phyloP scores from a whole-genome alignment of 2,113 vertebrate genomes.

The Bucco capensis region DNA sequence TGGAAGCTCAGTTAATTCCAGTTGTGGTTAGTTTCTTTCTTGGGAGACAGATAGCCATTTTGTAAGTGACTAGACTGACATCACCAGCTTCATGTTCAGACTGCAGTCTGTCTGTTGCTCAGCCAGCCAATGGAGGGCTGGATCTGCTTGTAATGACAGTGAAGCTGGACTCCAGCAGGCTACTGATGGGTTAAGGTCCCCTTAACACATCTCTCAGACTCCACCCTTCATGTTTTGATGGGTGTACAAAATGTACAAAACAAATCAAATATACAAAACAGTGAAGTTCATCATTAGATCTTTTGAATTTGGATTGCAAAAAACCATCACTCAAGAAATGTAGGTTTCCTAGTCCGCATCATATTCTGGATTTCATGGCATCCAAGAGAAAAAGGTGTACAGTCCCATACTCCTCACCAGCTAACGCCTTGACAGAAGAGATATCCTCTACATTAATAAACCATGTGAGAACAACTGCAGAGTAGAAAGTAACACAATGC shows the following conservation, averaged over 20 bases:
- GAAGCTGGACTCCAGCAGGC: neutral
- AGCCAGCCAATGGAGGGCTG: neutral
- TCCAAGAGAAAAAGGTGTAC: neutral
- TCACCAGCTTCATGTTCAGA: neutral
- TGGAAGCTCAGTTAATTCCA: neutral
- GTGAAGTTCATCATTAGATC: neutral
- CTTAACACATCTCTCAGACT: neutral
- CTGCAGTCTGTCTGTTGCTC: neutral
- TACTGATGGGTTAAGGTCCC: neutral
- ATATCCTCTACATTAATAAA: neutral
- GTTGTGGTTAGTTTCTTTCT: neutral
- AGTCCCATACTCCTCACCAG: neutral
- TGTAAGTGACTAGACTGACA: neutral
- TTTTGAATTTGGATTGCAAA: neutral
- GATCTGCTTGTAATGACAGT: neutral
- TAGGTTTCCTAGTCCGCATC: neutral
- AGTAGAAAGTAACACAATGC: neutral
- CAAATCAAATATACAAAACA: neutral
- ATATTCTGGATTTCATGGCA: neutral
- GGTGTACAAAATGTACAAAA: no score
- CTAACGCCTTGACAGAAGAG: neutral
- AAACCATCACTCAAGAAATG: neutral
- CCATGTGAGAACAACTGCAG: neutral
- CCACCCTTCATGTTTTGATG: neutral
- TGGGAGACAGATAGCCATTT: neutral